Evolutionary conservation across 2,113 vertebrate species (phyloP).

Genomic region (Corapipo altera): DNA sequence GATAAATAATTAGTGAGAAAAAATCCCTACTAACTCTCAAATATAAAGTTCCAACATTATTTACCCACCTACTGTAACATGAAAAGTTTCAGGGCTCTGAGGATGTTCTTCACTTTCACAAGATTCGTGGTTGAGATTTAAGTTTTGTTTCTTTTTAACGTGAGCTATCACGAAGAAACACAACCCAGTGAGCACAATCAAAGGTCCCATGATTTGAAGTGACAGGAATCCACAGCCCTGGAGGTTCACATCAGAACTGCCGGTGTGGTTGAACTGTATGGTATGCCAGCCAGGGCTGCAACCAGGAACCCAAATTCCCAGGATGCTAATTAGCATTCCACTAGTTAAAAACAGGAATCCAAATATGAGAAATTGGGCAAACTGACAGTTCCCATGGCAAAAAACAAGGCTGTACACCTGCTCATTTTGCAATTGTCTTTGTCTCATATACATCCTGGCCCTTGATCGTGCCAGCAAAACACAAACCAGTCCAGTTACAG

Average conservation of each 20-base stretch:
- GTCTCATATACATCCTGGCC: conserved; percentile 64
- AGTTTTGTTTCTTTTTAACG: conserved; percentile 75
- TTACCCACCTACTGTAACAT: conserved; percentile 78
- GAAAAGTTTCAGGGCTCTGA: conserved; percentile 62
- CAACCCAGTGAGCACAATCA: conserved; percentile 79
- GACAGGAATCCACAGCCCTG: conserved; percentile 76
- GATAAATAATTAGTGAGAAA: not conserved
- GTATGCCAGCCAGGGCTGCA: conserved; percentile 59
- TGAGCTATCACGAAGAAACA: conserved; percentile 81
- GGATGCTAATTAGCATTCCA: conserved; percentile 78
- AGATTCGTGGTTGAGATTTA: conserved; percentile 58
- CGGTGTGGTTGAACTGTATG: conserved; percentile 61
- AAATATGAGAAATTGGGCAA: conserved; percentile 80
- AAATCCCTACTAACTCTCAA: not conserved
- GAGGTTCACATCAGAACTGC: not conserved
- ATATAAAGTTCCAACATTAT: not conserved
- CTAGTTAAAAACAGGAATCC: conserved; percentile 79
- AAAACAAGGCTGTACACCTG: conserved; percentile 65
- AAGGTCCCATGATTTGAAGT: conserved; percentile 80
- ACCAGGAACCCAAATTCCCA: conserved; percentile 80
- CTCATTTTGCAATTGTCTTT: conserved; percentile 47
- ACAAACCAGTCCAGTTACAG: conserved; percentile 64
- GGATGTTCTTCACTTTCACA: conserved; percentile 62
- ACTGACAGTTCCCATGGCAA: conserved; percentile 76
- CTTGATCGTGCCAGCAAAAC: conserved; percentile 75